Conservation (phyloP, 2,888 invertebrate species). For the Mesorhabditis belari region DNA sequence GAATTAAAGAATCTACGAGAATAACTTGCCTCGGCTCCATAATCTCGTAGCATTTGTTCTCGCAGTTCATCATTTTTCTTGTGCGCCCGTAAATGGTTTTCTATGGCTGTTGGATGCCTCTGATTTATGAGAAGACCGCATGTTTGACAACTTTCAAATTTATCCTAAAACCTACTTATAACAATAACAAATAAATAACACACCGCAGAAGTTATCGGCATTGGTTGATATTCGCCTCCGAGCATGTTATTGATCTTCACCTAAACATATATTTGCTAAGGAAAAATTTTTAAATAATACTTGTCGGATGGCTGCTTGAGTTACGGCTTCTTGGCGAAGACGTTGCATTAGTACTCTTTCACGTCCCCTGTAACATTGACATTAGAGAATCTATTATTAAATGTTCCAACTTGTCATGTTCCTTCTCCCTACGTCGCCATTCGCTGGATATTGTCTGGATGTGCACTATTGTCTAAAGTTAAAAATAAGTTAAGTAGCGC, state of each 20-base stretch:
- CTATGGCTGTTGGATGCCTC: conserved; percentile 35
- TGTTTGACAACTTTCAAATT: conserved; percentile 31
- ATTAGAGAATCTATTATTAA: conserved; percentile 4
- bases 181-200: neutral
- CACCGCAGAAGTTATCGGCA: neutral
- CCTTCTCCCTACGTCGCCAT: conserved; percentile 32
- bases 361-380: conserved; percentile 10
- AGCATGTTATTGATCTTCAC: conserved; percentile 12
- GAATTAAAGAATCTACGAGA: conserved; percentile 1
- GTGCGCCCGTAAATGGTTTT: conserved; percentile 38
- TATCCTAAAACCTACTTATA: neutral
- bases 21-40: conserved; percentile 24
- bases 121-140: conserved; percentile 39
- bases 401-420: conserved; percentile 1
- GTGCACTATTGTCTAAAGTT: conserved; percentile 13
- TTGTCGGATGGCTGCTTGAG: neutral
- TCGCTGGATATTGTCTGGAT: conserved; percentile 29
- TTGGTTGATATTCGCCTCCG: conserved; percentile 1
- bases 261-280: neutral
- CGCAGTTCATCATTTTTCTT: conserved; percentile 42
- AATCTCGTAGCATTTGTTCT: conserved; percentile 18
- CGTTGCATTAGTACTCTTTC: conserved; percentile 13
- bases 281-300: neutral
- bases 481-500: neutral
- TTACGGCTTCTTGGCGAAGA: neutral